A percentile compares a stretch with the other conserved stretches of the same genome.
Conservation (phyloP, 2,888 invertebrate species). For the Labia minor region DNA sequence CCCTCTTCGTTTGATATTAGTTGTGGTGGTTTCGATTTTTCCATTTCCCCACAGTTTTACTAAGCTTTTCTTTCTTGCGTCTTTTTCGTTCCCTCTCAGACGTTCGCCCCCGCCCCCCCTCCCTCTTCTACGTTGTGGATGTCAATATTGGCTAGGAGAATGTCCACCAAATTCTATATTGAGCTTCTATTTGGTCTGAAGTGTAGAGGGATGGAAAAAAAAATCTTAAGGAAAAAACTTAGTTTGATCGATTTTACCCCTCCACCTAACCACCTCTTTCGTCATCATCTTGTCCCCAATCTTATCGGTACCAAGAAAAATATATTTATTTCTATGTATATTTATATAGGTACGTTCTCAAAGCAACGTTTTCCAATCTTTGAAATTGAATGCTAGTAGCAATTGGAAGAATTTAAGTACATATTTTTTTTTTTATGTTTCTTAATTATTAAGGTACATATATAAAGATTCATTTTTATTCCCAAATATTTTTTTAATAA, state of each 20-base stretch:
- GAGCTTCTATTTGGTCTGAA: constrained; percentile 5
- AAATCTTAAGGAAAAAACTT: not conserved
- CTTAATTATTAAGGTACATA: not conserved
- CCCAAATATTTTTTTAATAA: too few species aligned
- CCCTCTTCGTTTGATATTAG: not conserved
- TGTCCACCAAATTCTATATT: constrained; percentile 7
- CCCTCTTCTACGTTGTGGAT: not conserved
- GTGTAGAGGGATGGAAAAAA: not conserved
- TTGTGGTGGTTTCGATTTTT: not conserved
- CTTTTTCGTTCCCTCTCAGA: too few species aligned
- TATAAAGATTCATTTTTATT: too few species aligned
- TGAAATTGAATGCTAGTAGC: not conserved
- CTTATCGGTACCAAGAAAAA: too few species aligned
- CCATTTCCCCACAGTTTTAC: not conserved
- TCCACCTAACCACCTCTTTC: not conserved
- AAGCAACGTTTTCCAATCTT: not conserved
- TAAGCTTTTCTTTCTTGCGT: not conserved
- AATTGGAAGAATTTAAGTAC: not conserved
- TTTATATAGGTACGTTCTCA: not conserved
- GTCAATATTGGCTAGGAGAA: constrained; percentile 13
- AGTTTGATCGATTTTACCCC: not conserved
- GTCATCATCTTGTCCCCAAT: too few species aligned
- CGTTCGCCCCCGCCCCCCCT: not conserved
- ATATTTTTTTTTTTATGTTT: too few species aligned
- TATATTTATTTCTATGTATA: not conserved